These are phyloP conservation scores for Ariolimax columbianus DNA, from an alignment of 2,888 invertebrate species.

Conservation along the genomic window DNA sequence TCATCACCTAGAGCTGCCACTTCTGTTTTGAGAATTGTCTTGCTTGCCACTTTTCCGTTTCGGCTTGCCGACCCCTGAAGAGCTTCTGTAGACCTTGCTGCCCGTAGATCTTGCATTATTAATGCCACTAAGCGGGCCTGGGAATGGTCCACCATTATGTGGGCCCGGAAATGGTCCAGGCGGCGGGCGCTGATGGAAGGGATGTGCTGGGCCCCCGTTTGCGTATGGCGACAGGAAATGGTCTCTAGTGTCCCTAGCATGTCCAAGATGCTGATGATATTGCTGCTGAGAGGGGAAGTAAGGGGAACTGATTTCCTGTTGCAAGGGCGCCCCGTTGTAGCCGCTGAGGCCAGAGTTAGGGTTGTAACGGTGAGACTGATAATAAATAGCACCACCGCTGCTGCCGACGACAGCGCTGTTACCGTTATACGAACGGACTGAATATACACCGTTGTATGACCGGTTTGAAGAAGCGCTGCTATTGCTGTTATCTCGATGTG, in stretches of 20 bases:
- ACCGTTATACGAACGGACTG: conserved; percentile 58
- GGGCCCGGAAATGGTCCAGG: conserved; percentile 27
- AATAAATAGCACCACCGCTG: neutral
- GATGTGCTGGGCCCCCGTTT: conserved; percentile 19
- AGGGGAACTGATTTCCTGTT: neutral
- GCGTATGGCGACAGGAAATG: neutral
- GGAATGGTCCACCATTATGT: conserved; percentile 34
- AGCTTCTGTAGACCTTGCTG: conserved; percentile 4
- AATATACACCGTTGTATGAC: conserved; percentile 68
- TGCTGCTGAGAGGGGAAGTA: conserved; percentile 11
- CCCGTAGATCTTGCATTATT: neutral
- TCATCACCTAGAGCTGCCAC: conserved; percentile 38
- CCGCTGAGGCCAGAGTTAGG: neutral
- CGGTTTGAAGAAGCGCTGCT: conserved; percentile 71
- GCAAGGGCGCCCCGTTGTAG: neutral
- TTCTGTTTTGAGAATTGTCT: conserved; percentile 51
- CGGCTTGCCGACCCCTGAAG: conserved; percentile 15
- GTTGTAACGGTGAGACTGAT: neutral
- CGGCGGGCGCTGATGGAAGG: conserved; percentile 38
- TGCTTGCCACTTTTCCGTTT: conserved; percentile 42
- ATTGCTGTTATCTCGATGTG: conserved; percentile 67
- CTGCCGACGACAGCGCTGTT: conserved; percentile 16
- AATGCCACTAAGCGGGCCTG: neutral
- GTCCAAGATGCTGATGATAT: neutral
- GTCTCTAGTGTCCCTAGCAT: conserved; percentile 23